phyloP scores from a whole-genome alignment of 2,888 invertebrate genomes.

The Nomada flava region DNA sequence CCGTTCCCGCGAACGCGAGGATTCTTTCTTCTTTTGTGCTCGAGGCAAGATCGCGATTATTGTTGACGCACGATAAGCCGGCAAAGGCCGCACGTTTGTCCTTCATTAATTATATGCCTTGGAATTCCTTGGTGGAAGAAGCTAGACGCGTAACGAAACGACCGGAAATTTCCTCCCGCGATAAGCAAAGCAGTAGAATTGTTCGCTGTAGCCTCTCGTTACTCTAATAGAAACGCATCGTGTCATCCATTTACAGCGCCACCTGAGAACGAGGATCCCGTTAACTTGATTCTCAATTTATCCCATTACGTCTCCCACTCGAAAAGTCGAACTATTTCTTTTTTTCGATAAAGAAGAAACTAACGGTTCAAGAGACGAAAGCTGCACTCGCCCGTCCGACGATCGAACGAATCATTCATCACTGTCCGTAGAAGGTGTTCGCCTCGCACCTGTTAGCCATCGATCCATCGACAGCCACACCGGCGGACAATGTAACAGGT shows the following conservation, averaged over 20 bases:
- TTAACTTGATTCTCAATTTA: constrained; percentile 17
- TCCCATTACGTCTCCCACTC: constrained; percentile 16
- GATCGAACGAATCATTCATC: constrained; percentile 19
- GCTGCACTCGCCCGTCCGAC: too few relatives aligned
- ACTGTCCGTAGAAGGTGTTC: neutral
- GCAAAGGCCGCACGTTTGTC: constrained; percentile 29
- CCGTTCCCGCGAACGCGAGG: constrained; percentile 48
- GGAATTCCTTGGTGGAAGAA: constrained; percentile 18
- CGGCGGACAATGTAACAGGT: constrained; percentile 32
- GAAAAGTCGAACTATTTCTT: neutral
- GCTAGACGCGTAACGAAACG: neutral
- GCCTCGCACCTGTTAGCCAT: constrained; percentile 35
- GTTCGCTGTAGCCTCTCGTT: neutral
- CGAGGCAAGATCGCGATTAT: constrained; percentile 49
- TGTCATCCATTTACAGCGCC: too few relatives aligned
- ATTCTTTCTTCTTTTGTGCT: constrained; percentile 22
- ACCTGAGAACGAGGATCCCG: constrained; percentile 12
- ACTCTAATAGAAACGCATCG: neutral
- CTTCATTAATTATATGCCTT: constrained; percentile 34
- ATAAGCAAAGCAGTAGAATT: neutral
- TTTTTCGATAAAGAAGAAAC: neutral
- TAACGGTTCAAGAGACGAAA: neutral
- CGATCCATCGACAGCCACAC: neutral
- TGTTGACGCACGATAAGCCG: constrained; percentile 31
- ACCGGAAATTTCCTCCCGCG: constrained; percentile 30